These are phyloP conservation scores for Phaenicophaeus curvirostris DNA, from an alignment of 2,797 vertebrate genomes.

Conservation along the genomic window DNA sequence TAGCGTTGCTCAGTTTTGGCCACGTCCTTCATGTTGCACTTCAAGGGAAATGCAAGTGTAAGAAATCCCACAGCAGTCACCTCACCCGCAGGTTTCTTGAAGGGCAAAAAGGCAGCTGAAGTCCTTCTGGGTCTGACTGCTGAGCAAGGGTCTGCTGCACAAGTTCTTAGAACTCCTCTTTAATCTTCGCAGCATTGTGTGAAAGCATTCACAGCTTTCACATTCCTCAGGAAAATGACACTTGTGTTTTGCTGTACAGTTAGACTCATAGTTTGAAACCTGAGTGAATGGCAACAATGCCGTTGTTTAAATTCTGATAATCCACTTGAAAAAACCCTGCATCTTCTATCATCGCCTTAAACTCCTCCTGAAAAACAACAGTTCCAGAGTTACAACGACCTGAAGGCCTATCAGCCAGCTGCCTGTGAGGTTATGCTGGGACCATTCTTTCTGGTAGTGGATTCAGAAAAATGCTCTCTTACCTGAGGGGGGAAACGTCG, in stretches of 20 bases:
- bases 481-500: conserved; percentile 93
- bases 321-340: conserved; percentile 88
- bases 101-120: background rate
- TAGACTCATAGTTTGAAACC: conserved; percentile 91
- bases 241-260: background rate
- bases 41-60: background rate
- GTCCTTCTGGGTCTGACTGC: background rate
- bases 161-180: background rate
- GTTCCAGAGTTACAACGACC: background rate
- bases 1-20: background rate
- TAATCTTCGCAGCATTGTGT: fast-evolving
- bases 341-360: conserved; percentile 92
- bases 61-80: background rate
- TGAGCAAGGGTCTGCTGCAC: background rate
- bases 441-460: background rate
- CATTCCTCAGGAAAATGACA: background rate
- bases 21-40: background rate
- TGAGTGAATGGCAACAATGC: conserved; percentile 94
- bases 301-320: conserved; percentile 85
- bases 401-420: background rate
- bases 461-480: background rate
- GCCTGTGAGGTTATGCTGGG: background rate
- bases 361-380: conserved; percentile 85
- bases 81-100: background rate
- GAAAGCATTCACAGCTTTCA: background rate